Evolutionary conservation across 2,113 vertebrate species (phyloP).

Genomic region (Rutilus rutilus): DNA sequence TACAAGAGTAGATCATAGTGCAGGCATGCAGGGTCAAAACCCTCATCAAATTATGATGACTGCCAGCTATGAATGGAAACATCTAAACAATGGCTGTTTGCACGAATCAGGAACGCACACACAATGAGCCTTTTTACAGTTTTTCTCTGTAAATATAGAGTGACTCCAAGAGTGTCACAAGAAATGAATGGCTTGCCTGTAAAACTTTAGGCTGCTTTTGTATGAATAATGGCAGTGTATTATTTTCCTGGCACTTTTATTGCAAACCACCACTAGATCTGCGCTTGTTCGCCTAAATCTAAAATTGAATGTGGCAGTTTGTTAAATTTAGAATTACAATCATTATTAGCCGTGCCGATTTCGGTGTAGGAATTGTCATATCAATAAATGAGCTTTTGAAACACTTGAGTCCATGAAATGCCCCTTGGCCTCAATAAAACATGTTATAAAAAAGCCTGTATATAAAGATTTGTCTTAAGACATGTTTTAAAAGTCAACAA

Average conservation of each 20-base stretch:
- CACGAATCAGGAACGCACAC: background rate
- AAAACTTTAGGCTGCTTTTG: slow-evolving; percentile 7
- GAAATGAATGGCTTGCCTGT: background rate
- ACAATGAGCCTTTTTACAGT: background rate
- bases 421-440: background rate
- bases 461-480: no score
- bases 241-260: slow-evolving; percentile 26
- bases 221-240: slow-evolving; percentile 1
- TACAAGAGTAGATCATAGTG: slow-evolving; percentile 10
- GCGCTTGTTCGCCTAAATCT: background rate
- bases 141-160: background rate
- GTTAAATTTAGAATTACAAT: slow-evolving; percentile 22
- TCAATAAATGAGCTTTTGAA: slow-evolving; percentile 32
- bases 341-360: background rate
- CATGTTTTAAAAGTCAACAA: no score
- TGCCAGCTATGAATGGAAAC: slow-evolving; percentile 15
- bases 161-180: background rate
- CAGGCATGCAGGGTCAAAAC: slow-evolving; percentile 18
- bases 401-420: slow-evolving; percentile 22
- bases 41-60: slow-evolving; percentile 4
- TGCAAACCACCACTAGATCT: background rate
- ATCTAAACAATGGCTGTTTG: slow-evolving; percentile 22
- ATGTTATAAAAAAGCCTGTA: no score
- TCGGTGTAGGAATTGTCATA: background rate
- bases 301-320: slow-evolving; percentile 21